phyloP scores from a whole-genome alignment of 2,888 invertebrate species.

The Leptinotarsa tumamoca region DNA sequence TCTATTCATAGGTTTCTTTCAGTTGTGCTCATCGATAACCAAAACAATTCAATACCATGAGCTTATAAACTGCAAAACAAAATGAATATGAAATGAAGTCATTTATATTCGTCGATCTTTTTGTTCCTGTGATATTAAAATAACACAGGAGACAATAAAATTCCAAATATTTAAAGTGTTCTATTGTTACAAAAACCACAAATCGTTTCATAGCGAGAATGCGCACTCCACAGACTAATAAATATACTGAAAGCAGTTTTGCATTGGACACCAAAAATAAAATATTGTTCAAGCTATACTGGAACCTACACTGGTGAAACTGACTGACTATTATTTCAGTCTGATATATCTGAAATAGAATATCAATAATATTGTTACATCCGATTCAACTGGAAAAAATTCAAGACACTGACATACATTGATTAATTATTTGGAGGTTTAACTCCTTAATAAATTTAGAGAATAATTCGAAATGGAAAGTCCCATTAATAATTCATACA shows the following conservation, averaged over 20 bases:
- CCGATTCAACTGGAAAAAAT: background rate
- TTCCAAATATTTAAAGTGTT: conserved; percentile 65
- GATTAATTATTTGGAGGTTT: too few relatives aligned
- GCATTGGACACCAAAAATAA: conserved; percentile 49
- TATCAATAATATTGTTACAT: background rate
- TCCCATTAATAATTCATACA: too few relatives aligned
- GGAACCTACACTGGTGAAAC: conserved; percentile 28
- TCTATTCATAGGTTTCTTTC: too few relatives aligned
- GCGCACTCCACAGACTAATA: conserved; percentile 61
- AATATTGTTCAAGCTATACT: conserved; percentile 32
- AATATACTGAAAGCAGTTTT: conserved; percentile 58
- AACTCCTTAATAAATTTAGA: too few relatives aligned
- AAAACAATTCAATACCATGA: background rate
- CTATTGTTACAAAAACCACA: conserved; percentile 65
- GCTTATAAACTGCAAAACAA: conserved; percentile 1
- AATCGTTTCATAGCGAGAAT: conserved; percentile 62
- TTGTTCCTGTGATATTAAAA: conserved; percentile 56
- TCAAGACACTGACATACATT: too few relatives aligned
- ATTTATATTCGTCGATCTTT: conserved; percentile 52
- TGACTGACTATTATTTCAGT: background rate
- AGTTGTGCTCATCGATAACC: too few relatives aligned
- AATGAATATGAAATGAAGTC: conserved; percentile 22
- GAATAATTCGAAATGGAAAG: too few relatives aligned
- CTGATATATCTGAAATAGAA: background rate
- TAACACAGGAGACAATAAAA: conserved; percentile 61